Evolutionary conservation across 2,797 vertebrate genomes (phyloP).

Genomic region (Dromococcyx pavoninus): DNA sequence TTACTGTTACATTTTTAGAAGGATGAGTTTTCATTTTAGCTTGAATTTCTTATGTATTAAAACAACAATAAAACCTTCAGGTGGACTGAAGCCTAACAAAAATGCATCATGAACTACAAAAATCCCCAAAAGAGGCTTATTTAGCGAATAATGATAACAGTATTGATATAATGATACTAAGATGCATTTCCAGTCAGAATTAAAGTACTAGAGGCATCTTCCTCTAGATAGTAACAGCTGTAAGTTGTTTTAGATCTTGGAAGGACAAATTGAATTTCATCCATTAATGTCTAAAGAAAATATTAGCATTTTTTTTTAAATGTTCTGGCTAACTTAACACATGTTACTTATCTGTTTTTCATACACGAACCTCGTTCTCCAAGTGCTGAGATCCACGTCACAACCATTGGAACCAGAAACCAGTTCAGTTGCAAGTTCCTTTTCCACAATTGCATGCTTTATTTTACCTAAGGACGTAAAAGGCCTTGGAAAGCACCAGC

Average conservation of each 20-base stretch:
- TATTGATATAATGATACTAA: neutral
- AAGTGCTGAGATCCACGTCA: neutral
- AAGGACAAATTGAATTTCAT: neutral
- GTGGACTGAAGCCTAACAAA: neutral
- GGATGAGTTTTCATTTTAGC: neutral
- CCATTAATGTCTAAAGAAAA: conserved; percentile 8
- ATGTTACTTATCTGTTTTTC: conserved; percentile 20
- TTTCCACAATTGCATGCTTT: neutral
- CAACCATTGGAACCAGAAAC: neutral
- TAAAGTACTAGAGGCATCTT: neutral
- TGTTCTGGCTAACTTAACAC: neutral
- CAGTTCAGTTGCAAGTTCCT: neutral
- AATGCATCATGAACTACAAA: neutral
- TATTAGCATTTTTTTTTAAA: conserved; percentile 6
- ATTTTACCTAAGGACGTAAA: neutral
- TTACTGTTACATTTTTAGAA: neutral
- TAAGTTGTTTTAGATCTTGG: neutral
- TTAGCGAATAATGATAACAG: neutral
- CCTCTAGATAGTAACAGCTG: neutral
- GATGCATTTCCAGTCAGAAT: neutral
- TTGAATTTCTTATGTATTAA: neutral
- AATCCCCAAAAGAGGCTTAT: neutral
- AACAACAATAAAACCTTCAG: neutral
- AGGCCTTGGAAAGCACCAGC: neutral
- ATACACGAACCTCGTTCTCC: neutral